These are phyloP conservation scores for Bos javanicus DNA, from an alignment of 2,113 vertebrate species.

Conservation along the genomic window DNA sequence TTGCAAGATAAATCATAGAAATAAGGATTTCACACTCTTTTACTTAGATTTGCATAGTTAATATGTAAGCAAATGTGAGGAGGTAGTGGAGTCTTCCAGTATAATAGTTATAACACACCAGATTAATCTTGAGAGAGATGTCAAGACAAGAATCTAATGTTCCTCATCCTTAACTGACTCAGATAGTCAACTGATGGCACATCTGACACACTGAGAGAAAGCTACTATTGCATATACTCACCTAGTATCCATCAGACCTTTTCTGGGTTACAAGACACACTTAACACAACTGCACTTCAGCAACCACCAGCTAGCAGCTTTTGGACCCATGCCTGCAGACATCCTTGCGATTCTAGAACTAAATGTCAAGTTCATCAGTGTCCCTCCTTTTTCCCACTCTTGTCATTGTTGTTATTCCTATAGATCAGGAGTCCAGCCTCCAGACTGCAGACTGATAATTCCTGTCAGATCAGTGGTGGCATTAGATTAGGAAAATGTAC, in stretches of 20 bases:
- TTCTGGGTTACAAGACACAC: neutral
- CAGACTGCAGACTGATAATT: no score
- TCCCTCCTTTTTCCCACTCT: neutral
- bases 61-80: neutral
- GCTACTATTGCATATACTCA: no score
- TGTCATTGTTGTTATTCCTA: neutral
- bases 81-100: neutral
- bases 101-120: neutral
- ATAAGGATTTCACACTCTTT: neutral
- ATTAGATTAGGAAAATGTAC: no score
- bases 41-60: neutral
- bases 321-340: neutral
- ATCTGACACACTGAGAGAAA: neutral
- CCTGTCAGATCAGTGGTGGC: no score
- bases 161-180: neutral
- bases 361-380: neutral
- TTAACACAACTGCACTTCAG: neutral
- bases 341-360: neutral
- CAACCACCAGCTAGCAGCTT: neutral
- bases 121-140: neutral
- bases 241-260: neutral
- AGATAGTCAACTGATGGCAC: neutral
- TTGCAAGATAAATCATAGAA: neutral
- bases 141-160: neutral
- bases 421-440: no score